A percentile compares a stretch with the other conserved stretches of the same genome.
phyloP scores from a whole-genome alignment of 2,797 vertebrate species.

The Cuniculus paca region DNA sequence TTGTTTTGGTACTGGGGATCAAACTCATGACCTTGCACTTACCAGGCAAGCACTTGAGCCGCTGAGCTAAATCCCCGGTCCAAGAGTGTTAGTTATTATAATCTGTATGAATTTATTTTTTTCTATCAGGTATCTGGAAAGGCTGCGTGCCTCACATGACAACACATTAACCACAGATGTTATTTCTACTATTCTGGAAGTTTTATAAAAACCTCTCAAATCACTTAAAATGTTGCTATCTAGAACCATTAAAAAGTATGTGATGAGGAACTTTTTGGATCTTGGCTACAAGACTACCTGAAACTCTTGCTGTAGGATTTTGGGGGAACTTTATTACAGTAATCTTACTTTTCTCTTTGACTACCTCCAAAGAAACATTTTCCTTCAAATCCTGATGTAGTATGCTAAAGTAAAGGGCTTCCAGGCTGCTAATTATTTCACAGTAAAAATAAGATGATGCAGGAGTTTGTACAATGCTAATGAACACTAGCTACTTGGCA shows the following conservation, averaged over 20 bases:
- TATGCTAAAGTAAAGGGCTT: slow-evolving; percentile 6
- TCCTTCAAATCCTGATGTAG: not conserved
- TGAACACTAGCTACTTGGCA: slow-evolving; percentile 56
- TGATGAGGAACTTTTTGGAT: not conserved
- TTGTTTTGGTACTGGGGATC: no score
- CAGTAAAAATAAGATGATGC: slow-evolving; percentile 53
- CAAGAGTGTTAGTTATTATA: not conserved
- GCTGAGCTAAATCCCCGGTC: no score
- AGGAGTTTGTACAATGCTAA: slow-evolving; percentile 68
- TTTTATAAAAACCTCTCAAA: not conserved
- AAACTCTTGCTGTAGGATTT: not conserved
- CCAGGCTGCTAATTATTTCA: slow-evolving; percentile 62
- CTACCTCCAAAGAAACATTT: slow-evolving; percentile 32
- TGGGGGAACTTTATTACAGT: not conserved
- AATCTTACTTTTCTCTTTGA: slow-evolving; percentile 47
- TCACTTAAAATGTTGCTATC: not conserved
- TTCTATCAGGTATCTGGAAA: slow-evolving; percentile 8
- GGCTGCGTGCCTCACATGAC: not conserved
- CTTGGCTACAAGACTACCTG: not conserved
- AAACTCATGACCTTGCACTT: no score
- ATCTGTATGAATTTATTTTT: slow-evolving; percentile 11
- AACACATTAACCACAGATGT: not conserved
- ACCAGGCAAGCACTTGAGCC: no score
- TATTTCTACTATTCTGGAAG: slow-evolving; percentile 29
- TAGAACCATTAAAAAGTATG: not conserved